phyloP scores from a whole-genome alignment of 2,113 vertebrate species.

The Myiagra hebetior region DNA sequence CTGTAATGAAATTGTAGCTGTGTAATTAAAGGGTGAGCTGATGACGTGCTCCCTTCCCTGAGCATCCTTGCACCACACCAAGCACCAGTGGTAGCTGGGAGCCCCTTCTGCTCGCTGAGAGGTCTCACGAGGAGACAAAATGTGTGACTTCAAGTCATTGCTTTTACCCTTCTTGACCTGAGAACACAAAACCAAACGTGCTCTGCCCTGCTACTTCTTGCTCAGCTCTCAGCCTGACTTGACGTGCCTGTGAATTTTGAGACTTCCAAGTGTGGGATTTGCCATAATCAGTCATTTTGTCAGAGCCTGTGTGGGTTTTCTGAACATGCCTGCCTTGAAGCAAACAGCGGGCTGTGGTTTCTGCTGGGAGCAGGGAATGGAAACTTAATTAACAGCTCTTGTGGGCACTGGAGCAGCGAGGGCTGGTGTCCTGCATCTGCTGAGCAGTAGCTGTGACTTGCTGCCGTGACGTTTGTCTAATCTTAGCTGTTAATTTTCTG shows the following conservation, averaged over 20 bases:
- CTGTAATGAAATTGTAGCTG: background rate
- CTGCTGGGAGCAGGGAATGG: background rate
- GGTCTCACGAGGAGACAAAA: background rate
- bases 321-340: background rate
- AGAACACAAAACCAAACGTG: background rate
- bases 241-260: background rate
- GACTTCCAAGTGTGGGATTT: background rate
- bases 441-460: background rate
- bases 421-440: background rate
- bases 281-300: background rate
- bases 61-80: background rate
- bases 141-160: accelerated
- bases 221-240: background rate
- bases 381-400: background rate
- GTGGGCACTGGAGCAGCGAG: background rate
- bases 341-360: background rate
- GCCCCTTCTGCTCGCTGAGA: background rate
- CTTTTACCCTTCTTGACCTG: background rate
- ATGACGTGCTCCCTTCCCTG: background rate
- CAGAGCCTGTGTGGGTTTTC: background rate
- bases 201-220: background rate
- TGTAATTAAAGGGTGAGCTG: background rate
- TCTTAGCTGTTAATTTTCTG: background rate
- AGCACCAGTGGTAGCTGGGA: background rate
- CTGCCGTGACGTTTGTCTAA: accelerated